A percentile compares a stretch with the other conserved stretches of the same genome.
phyloP scores from a whole-genome alignment of 2,888 invertebrate species.

The Stictocephala bisonia region DNA sequence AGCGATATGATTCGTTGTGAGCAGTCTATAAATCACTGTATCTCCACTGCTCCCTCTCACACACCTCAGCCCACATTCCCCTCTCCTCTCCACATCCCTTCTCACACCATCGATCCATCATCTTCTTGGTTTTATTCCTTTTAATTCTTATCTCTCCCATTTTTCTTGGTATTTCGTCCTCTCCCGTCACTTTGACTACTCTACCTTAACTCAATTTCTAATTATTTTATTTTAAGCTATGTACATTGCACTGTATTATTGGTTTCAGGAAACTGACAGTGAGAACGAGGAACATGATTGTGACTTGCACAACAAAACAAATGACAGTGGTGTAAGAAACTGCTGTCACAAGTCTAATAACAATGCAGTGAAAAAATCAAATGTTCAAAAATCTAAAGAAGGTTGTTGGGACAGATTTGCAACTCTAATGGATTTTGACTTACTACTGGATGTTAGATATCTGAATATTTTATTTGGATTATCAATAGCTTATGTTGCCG shows the following conservation, averaged over 20 bases:
- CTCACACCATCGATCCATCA: no score
- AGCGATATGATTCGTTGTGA: no score
- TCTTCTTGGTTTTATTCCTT: no score
- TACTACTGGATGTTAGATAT: slow-evolving; percentile 73
- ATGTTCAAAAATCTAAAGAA: slow-evolving; percentile 12
- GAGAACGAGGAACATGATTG: slow-evolving; percentile 58
- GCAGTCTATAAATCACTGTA: neutral
- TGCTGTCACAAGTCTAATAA: slow-evolving; percentile 27
- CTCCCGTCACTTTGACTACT: no score
- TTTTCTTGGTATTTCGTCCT: no score
- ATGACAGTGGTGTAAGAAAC: slow-evolving; percentile 28
- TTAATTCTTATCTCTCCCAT: no score
- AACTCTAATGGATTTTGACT: slow-evolving; percentile 72
- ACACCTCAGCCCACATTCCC: no score
- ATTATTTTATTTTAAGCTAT: no score
- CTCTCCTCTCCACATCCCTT: no score
- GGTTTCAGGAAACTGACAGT: slow-evolving; percentile 54
- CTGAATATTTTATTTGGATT: slow-evolving; percentile 76
- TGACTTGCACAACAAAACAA: slow-evolving; percentile 43
- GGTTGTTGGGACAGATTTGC: slow-evolving; percentile 62
- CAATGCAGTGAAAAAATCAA: slow-evolving; percentile 9
- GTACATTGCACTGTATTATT: no score
- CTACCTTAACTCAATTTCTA: no score
- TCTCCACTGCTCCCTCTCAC: no score
- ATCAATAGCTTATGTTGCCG: slow-evolving; percentile 74